phyloP scores from a whole-genome alignment of 2,888 invertebrate genomes.

The Dynastes maya region DNA sequence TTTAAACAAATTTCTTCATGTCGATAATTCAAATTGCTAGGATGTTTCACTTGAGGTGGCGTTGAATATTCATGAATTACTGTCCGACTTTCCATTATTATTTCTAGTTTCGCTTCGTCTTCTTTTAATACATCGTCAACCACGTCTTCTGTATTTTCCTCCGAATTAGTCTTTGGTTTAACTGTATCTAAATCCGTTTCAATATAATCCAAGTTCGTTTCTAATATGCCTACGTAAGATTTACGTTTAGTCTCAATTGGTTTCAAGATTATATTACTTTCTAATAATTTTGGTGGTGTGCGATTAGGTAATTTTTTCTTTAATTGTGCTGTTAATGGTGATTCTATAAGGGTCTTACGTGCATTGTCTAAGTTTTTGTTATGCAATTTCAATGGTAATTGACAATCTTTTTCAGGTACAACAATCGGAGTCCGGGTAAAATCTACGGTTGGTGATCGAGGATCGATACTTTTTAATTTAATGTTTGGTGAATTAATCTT shows the following conservation, averaged over 20 bases:
- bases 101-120: too few species aligned
- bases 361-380: constrained; percentile 67
- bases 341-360: constrained; percentile 50
- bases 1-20: neutral
- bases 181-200: constrained; percentile 71
- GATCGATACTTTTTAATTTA: constrained; percentile 65
- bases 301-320: constrained; percentile 55
- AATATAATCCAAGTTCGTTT: constrained; percentile 77
- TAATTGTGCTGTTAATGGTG: constrained; percentile 57
- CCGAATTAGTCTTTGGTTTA: constrained; percentile 48
- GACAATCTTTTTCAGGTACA: constrained; percentile 45
- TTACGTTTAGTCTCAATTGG: constrained; percentile 64
- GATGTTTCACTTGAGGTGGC: neutral
- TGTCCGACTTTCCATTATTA: too few species aligned
- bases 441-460: constrained; percentile 75
- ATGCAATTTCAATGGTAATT: constrained; percentile 59
- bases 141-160: neutral
- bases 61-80: neutral
- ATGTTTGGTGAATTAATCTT: neutral
- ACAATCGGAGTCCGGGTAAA: constrained; percentile 76
- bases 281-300: constrained; percentile 63
- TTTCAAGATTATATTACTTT: constrained; percentile 65
- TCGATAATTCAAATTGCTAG: neutral
- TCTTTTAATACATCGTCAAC: too few species aligned
- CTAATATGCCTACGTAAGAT: constrained; percentile 72